These are phyloP conservation scores for Endotricha flammealis DNA, from an alignment of 2,888 invertebrate species.

Conservation along the genomic window DNA sequence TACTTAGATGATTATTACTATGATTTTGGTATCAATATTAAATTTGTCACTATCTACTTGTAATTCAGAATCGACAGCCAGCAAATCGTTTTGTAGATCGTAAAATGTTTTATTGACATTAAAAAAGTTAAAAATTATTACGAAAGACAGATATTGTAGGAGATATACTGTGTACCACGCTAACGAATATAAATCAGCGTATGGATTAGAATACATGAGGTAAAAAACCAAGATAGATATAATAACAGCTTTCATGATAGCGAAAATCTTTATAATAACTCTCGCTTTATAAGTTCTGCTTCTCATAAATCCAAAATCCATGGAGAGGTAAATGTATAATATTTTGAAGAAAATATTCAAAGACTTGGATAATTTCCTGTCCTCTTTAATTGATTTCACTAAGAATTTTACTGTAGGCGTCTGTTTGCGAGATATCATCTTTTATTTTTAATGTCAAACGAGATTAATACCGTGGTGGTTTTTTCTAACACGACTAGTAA, in stretches of 20 bases:
- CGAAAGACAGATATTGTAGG: neutral
- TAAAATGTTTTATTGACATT: neutral
- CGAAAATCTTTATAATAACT: neutral
- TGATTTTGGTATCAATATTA: neutral
- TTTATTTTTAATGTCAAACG: too few relatives aligned
- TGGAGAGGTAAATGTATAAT: neutral
- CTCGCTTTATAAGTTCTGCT: neutral
- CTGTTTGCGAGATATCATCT: neutral
- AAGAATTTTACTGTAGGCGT: neutral
- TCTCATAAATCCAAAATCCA: neutral
- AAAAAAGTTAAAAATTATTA: neutral
- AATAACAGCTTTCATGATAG: neutral
- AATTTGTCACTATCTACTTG: neutral
- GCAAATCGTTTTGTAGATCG: neutral
- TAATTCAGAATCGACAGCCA: neutral
- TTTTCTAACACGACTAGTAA: too few relatives aligned
- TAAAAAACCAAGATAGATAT: too few relatives aligned
- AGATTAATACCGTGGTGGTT: too few relatives aligned
- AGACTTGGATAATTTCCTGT: neutral
- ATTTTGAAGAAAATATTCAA: neutral
- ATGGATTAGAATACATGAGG: too few relatives aligned
- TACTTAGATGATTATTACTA: too few relatives aligned
- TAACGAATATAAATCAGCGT: neutral
- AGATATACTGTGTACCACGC: neutral
- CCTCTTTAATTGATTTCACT: neutral